These are phyloP conservation scores for Callyntrura sp. DNA, from an alignment of 2,888 invertebrate species.

Conservation along the genomic window DNA sequence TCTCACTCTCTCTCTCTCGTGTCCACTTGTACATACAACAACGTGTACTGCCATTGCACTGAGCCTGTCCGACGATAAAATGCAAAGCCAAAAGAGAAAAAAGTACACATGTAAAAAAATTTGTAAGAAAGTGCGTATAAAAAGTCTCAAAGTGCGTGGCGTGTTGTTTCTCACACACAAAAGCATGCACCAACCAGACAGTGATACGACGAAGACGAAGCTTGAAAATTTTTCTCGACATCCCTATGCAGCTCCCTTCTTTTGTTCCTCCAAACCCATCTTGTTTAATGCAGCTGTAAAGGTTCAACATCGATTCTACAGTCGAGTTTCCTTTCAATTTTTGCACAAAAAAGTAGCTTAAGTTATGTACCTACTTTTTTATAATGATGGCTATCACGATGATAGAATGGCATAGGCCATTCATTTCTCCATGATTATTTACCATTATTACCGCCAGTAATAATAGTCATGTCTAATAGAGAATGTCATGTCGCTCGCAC, in stretches of 20 bases:
- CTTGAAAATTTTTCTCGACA: slow-evolving; percentile 27
- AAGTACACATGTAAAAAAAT: slow-evolving; percentile 9
- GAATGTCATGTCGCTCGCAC: slow-evolving; percentile 9
- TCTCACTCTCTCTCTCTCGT: too few species aligned
- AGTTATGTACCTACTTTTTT: slow-evolving; percentile 2
- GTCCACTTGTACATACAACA: not conserved
- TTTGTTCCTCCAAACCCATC: not conserved
- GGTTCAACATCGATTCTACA: not conserved
- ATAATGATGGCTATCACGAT: slow-evolving; percentile 41
- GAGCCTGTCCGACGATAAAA: slow-evolving; percentile 15
- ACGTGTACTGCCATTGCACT: not conserved
- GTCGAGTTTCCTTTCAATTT: slow-evolving; percentile 22
- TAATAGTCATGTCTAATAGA: not conserved
- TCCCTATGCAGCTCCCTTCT: not conserved
- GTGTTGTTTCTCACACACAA: slow-evolving; percentile 52
- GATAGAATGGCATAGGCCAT: slow-evolving; percentile 63
- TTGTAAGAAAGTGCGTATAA: slow-evolving; percentile 59
- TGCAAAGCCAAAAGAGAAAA: slow-evolving; percentile 7
- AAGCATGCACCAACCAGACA: slow-evolving; percentile 36
- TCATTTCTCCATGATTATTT: slow-evolving; percentile 76
- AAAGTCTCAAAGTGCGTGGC: slow-evolving; percentile 61
- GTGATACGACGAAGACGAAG: too few species aligned
- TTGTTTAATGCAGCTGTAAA: too few species aligned
- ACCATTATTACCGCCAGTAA: slow-evolving; percentile 46
- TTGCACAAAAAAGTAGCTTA: slow-evolving; percentile 33